A percentile compares a stretch with the other conserved stretches of the same genome.
Conservation (phyloP, 2,797 vertebrate species). For the Typhlichthys subterraneus region DNA sequence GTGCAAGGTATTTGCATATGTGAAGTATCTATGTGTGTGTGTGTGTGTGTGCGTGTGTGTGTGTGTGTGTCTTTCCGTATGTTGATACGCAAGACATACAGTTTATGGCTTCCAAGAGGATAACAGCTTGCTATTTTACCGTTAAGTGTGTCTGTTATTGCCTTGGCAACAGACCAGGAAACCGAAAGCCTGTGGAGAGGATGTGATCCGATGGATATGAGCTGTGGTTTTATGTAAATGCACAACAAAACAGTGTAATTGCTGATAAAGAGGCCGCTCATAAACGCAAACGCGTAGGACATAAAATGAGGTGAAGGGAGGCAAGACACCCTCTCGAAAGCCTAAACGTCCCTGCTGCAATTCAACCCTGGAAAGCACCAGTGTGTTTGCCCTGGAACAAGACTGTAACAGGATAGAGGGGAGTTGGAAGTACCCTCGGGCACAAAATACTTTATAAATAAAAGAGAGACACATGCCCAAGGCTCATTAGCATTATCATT, state of each 20-base stretch:
- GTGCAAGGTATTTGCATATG: constrained; percentile 4
- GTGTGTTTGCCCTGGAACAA: constrained; percentile 26
- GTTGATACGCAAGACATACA: constrained; percentile 38
- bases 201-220: constrained; percentile 35
- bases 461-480: constrained; percentile 67
- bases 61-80: constrained; percentile 23
- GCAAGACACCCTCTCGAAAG: too few species aligned
- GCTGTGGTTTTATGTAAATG: constrained; percentile 26
- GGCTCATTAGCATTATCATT: constrained; percentile 72
- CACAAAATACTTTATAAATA: constrained; percentile 81
- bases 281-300: background rate
- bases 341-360: background rate
- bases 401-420: constrained; percentile 59
- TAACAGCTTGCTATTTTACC: constrained; percentile 10
- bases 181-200: background rate
- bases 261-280: too few species aligned
- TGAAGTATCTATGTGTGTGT: background rate
- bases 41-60: constrained; percentile 14
- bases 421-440: constrained; percentile 65
- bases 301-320: too few species aligned
- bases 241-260: too few species aligned
- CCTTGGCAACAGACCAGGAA: constrained; percentile 63
- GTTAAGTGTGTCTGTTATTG: constrained; percentile 42
- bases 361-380: constrained; percentile 55
- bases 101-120: constrained; percentile 32